Evolutionary conservation across 1,140 invertebrate genomes (phyloP).

Genomic region (Tetramorium simillimum): DNA sequence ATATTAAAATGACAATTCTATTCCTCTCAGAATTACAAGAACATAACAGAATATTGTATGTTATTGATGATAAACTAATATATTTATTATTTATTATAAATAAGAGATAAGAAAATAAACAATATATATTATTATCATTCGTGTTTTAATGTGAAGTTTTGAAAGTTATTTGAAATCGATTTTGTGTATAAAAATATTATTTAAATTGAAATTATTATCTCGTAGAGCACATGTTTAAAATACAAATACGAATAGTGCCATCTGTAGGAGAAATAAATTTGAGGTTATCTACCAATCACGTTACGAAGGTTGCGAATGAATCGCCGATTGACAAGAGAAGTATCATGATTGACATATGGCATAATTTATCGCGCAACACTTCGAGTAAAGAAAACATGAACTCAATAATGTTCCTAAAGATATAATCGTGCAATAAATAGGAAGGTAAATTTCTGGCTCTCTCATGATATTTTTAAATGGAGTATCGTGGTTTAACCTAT

Average conservation of each 20-base stretch:
- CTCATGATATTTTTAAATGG: not conserved
- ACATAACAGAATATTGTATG: too few relatives aligned
- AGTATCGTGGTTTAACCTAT: conserved; percentile 33
- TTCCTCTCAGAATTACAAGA: too few relatives aligned
- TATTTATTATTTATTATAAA: conserved; percentile 22
- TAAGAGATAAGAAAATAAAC: not conserved
- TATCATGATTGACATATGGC: conserved; percentile 72
- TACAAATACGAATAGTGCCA: conserved; percentile 19
- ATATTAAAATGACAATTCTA: too few relatives aligned
- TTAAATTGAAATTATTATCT: not conserved
- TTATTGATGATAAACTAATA: not conserved
- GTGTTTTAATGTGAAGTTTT: not conserved
- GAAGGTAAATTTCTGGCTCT: conserved; percentile 61
- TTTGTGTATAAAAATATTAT: not conserved
- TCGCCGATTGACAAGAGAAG: conserved; percentile 24
- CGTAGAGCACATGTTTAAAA: too few relatives aligned
- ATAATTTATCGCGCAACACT: conserved; percentile 48
- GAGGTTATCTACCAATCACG: conserved; percentile 37
- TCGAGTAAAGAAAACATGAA: conserved; percentile 53
- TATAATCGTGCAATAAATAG: conserved; percentile 60
- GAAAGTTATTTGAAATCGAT: not conserved
- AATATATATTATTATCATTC: not conserved
- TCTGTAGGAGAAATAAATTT: not conserved
- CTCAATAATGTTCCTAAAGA: conserved; percentile 49
- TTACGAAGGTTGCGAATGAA: conserved; percentile 16